Evolutionary conservation across 2,797 vertebrate genomes (phyloP).

Genomic region (Setipinna tenuifilis): DNA sequence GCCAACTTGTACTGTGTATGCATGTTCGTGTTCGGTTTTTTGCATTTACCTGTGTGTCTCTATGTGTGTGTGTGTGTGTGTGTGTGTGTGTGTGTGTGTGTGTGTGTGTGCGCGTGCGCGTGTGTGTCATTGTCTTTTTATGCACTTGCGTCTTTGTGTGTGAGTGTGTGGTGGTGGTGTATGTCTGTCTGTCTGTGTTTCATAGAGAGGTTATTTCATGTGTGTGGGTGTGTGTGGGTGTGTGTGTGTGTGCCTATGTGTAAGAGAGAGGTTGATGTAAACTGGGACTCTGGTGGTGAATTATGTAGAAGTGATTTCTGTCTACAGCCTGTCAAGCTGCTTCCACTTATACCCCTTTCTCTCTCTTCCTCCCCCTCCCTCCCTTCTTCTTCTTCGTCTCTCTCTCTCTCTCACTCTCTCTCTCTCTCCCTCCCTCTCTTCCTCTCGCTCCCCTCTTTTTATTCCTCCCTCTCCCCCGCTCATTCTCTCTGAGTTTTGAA

Average conservation of each 20-base stretch:
- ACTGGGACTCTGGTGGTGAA: slow-evolving; percentile 44
- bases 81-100: neutral
- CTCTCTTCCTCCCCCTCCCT: neutral
- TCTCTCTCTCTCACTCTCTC: neutral
- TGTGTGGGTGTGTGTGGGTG: slow-evolving; percentile 37
- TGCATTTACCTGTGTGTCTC: too few relatives aligned
- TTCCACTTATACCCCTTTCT: slow-evolving; percentile 61
- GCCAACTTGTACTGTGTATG: neutral
- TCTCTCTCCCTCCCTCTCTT: neutral
- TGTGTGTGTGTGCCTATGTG: slow-evolving; percentile 25
- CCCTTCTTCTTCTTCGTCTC: neutral
- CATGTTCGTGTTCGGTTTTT: neutral
- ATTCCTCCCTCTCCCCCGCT: slow-evolving; percentile 45
- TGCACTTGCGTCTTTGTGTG: neutral
- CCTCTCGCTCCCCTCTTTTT: neutral
- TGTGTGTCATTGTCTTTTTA: slow-evolving; percentile 30
- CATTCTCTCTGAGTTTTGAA: slow-evolving; percentile 60
- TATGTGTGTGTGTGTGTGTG: slow-evolving; percentile 14
- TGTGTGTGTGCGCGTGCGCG: neutral
- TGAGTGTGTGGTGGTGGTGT: slow-evolving; percentile 33
- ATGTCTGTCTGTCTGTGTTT: slow-evolving; percentile 13
- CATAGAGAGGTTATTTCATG: neutral
- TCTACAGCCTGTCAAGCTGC: slow-evolving; percentile 66
- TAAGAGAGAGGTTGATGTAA: slow-evolving; percentile 54
- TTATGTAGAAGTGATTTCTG: slow-evolving; percentile 56